Base-by-base conservation (phyloP, 2,113 vertebrate genomes). In the Laticauda laticaudata region DNA sequence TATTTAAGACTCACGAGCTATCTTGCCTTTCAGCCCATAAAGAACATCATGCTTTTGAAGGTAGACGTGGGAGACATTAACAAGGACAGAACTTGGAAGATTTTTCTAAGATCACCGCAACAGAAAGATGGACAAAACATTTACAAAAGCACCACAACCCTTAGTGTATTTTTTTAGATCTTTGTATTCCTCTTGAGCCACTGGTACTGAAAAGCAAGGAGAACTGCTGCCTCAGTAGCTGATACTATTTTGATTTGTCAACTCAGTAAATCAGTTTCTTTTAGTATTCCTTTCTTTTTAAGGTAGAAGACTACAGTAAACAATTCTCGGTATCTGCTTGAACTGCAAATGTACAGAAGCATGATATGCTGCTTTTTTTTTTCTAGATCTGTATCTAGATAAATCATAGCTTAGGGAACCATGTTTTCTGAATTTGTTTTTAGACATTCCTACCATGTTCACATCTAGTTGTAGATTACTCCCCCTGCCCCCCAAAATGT, bases 1-100 rank as follows among this genome's bases (percentile, higher is more conserved):
- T 88, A 24, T 61, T 86, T 85, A 75, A 86, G 59, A 81, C 59
- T 75, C 54, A 21, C 29, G 4, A 26, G 29, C 23, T 45, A 4
- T 94, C 97, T 93, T 97, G 56, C 96, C 86, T 98, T 97, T 94
- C 97, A 99, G 99, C 99, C 91, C 99, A 99, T 87, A 98, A 98
- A 98, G 98, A 99, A 94, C 99, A 99, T 96, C 98, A 98, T 88
- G 99, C 99, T 95, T 99, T 99, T 97, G 99, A 99, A 98, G 98
- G 99, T 95, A 98, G 98, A 69, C 97, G 96, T 96, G 97, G 98
- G 95, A 98, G 98, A 96, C 98, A 98, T 97, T 98, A 98, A 98
- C 96, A 94, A 61, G 96, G 97, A 96, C 96, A 97, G 97, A 97
- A 96, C 95, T 95, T 43, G 43, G 93, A 94, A 7, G 24, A 92